Evolutionary conservation across 2,797 vertebrate genomes (phyloP).

Genomic region (Fundulus diaphanus): DNA sequence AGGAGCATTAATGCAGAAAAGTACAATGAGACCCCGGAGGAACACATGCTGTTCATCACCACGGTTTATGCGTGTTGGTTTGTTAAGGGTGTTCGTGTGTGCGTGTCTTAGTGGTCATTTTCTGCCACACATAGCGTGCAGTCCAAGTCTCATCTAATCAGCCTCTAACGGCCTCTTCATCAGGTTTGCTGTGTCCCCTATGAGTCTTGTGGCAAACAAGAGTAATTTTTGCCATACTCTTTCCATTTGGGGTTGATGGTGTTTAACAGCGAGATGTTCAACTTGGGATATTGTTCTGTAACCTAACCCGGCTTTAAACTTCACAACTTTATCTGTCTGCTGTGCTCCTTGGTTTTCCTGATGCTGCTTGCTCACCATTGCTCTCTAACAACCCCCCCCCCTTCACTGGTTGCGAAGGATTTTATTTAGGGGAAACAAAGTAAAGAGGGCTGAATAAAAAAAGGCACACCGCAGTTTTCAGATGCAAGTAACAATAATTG

Average conservation of each 20-base stretch:
- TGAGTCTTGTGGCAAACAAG: background rate
- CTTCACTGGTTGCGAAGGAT: background rate
- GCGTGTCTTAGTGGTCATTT: background rate
- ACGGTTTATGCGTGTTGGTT: background rate
- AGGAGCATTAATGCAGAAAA: background rate
- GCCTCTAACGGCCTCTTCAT: background rate
- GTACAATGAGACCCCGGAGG: background rate
- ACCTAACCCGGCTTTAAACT: background rate
- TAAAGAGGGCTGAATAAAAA: background rate
- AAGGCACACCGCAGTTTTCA: background rate
- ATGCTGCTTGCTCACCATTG: background rate
- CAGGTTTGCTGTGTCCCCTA: background rate
- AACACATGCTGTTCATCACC: background rate
- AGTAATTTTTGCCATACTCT: background rate
- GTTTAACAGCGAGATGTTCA: background rate
- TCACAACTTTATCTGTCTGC: background rate
- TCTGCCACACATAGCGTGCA: background rate
- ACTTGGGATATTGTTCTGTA: background rate
- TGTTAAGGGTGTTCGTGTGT: background rate
- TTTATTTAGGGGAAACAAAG: background rate
- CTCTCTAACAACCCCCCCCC: background rate
- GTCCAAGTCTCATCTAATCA: background rate
- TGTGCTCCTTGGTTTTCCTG: background rate
- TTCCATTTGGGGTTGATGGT: slow-evolving; percentile 2
- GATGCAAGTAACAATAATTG: too few species aligned